phyloP scores from a whole-genome alignment of 2,888 invertebrate genomes.

The Apotomis betuletana region DNA sequence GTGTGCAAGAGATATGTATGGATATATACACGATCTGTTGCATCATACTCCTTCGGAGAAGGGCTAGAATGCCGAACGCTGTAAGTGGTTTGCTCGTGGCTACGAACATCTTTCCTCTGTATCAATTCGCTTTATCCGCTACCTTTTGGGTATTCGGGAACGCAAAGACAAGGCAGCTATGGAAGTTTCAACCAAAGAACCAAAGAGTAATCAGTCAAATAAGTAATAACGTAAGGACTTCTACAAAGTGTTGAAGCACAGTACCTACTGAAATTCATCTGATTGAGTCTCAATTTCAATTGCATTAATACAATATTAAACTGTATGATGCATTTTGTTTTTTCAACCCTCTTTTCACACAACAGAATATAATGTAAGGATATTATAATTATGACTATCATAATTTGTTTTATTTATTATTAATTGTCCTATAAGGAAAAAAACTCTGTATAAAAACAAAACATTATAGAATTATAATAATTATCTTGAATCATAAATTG shows the following conservation, averaged over 20 bases:
- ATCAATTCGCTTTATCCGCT: constrained; percentile 68
- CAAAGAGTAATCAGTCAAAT: constrained; percentile 38
- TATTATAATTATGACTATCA: too few species aligned
- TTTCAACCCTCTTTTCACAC: too few species aligned
- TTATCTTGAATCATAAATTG: too few species aligned
- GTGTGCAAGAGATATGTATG: constrained; percentile 65
- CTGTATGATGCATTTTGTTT: too few species aligned
- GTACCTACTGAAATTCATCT: background rate
- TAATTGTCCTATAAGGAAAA: too few species aligned
- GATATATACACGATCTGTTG: constrained; percentile 63
- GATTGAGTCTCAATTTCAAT: background rate
- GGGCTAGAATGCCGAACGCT: constrained; percentile 41
- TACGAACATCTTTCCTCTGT: constrained; percentile 60
- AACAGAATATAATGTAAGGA: too few species aligned
- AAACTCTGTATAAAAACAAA: too few species aligned
- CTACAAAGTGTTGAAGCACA: constrained; percentile 20
- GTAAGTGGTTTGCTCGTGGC: constrained; percentile 42
- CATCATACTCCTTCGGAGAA: constrained; percentile 45
- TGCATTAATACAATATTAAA: too few species aligned
- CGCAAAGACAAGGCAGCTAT: constrained; percentile 64
- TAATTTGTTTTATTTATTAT: too few species aligned
- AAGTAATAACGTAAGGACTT: constrained; percentile 14
- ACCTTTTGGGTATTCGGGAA: constrained; percentile 76
- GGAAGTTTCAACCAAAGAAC: constrained; percentile 52
- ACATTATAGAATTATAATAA: too few species aligned